Evolutionary conservation across 2,113 vertebrate species (phyloP).

Genomic region (Phylloscopus trochilus): DNA sequence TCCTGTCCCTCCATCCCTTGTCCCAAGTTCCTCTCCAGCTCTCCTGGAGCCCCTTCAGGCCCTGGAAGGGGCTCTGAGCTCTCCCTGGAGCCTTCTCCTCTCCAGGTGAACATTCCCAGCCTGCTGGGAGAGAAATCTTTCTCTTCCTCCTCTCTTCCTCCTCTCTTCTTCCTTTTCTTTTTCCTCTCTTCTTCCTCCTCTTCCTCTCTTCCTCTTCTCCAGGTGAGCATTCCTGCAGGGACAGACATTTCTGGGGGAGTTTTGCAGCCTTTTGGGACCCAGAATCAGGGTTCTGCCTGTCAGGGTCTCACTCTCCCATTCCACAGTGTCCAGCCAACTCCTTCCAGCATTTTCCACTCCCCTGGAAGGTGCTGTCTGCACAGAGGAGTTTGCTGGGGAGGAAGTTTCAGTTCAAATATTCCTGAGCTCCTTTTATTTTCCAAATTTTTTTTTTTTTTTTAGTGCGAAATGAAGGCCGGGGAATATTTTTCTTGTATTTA

Average conservation of each 20-base stretch:
- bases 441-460: neutral
- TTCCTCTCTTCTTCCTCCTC: too few species aligned
- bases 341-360: fast-evolving
- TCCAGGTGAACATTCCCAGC: neutral
- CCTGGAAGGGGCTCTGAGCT: too few species aligned
- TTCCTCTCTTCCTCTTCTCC: neutral
- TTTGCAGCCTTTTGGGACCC: neutral
- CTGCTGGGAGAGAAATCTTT: neutral
- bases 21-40: too few species aligned
- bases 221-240: neutral
- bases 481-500: neutral
- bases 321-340: fast-evolving
- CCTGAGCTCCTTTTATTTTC: fast-evolving
- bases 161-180: too few species aligned
- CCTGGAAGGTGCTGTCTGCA: neutral
- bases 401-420: too few species aligned
- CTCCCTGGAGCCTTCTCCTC: too few species aligned
- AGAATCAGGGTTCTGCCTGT: fast-evolving
- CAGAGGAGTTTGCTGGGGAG: neutral
- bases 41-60: too few species aligned
- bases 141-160: too few species aligned
- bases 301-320: neutral
- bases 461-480: neutral
- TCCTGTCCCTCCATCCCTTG: too few species aligned
- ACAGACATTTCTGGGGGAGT: neutral